Evolutionary conservation across 2,797 vertebrate species (phyloP).

Genomic region (Sebastes nivosus): DNA sequence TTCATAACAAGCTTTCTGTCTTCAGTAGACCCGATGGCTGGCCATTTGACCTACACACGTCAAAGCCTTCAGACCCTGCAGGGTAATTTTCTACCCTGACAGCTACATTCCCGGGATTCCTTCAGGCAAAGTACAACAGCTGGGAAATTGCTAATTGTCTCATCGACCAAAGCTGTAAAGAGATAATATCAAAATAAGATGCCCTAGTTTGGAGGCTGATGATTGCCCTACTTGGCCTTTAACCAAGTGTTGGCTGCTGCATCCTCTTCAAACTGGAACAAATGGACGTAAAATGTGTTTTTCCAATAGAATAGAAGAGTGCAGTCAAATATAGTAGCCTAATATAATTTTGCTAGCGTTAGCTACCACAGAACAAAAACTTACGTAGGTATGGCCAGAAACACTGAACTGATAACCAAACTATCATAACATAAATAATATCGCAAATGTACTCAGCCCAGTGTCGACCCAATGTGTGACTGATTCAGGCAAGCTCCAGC

Average conservation of each 20-base stretch:
- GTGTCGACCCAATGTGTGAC: no score
- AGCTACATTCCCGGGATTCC: constrained; percentile 71
- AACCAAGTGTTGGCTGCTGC: background rate
- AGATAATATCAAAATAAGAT: constrained; percentile 48
- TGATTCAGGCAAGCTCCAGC: no score
- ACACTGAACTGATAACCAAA: background rate
- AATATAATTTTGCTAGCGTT: no score
- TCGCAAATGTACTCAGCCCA: background rate
- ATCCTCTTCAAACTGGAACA: constrained; percentile 24
- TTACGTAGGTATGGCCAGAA: background rate
- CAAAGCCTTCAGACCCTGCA: constrained; percentile 53
- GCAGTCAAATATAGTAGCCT: background rate
- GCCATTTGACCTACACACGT: constrained; percentile 72
- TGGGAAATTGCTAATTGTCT: constrained; percentile 70
- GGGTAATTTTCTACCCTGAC: constrained; percentile 64
- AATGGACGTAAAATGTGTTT: background rate
- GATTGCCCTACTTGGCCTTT: constrained; percentile 33
- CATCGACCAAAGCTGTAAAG: constrained; percentile 51
- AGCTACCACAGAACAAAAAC: background rate
- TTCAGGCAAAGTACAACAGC: constrained; percentile 65
- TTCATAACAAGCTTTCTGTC: constrained; percentile 62
- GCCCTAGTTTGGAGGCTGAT: constrained; percentile 36
- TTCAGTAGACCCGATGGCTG: constrained; percentile 35
- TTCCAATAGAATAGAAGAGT: background rate
- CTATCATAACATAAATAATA: background rate